These are phyloP conservation scores for Coptotermes formosanus DNA, from an alignment of 1,140 invertebrate species.

Conservation along the genomic window DNA sequence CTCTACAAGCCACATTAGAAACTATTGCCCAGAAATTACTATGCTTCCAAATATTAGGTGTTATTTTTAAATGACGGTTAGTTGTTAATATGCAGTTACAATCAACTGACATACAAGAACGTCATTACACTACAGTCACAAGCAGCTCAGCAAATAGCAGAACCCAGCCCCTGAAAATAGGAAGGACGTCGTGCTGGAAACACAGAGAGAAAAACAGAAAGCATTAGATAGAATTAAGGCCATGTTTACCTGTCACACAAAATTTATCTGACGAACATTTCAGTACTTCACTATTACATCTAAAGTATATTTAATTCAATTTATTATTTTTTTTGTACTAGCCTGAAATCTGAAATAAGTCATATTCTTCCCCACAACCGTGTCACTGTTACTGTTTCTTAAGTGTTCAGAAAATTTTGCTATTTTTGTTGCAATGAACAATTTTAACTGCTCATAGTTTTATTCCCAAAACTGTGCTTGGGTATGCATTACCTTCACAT, in stretches of 20 bases:
- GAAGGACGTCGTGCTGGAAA: background rate
- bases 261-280: background rate
- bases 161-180: constrained; percentile 2
- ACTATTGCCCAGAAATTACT: background rate
- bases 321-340: background rate
- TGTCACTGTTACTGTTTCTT: background rate
- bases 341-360: background rate
- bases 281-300: background rate
- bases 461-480: background rate
- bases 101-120: background rate
- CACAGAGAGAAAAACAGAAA: background rate
- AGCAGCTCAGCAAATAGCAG: background rate
- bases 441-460: background rate
- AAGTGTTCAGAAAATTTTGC: background rate
- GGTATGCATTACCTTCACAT: background rate
- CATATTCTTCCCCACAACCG: background rate
- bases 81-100: constrained; percentile 8
- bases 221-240: constrained; percentile 15
- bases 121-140: background rate
- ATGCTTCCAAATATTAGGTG: constrained; percentile 16
- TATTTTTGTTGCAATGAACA: background rate
- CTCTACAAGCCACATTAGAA: background rate
- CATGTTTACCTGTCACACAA: background rate
- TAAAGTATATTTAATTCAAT: background rate
- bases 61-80: background rate